Evolutionary conservation across 2,113 vertebrate genomes (phyloP).

Genomic region (Pangasianodon hypophthalmus): DNA sequence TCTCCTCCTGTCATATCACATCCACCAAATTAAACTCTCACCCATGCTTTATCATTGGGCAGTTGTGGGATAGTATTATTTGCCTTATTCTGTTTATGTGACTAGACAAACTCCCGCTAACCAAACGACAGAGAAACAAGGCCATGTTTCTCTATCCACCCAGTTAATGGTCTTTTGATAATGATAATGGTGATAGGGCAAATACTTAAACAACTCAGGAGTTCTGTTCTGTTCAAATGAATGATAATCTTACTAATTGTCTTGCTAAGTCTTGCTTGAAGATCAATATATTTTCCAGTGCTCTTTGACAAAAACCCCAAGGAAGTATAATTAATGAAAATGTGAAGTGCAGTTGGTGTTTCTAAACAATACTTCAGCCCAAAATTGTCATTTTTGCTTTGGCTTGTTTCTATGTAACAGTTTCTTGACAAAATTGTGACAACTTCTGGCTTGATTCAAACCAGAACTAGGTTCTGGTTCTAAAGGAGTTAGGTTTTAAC

Average conservation of each 20-base stretch:
- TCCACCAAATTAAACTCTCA: not conserved
- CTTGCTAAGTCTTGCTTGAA: not conserved
- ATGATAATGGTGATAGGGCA: too few species aligned
- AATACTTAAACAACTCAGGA: not conserved
- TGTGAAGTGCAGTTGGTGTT: not conserved
- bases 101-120: not conserved
- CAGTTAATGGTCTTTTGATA: not conserved
- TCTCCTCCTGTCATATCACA: not conserved
- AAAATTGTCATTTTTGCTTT: not conserved
- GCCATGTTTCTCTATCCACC: not conserved
- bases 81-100: not conserved
- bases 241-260: not conserved
- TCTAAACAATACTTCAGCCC: not conserved
- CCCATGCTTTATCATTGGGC: not conserved
- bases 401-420: not conserved
- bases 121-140: not conserved
- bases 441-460: not conserved
- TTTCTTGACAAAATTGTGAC: not conserved
- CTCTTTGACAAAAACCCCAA: not conserved
- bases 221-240: not conserved
- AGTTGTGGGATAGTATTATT: not conserved
- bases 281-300: not conserved
- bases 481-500: not conserved
- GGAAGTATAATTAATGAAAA: conserved; percentile 1
- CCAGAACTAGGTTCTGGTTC: not conserved